phyloP scores from a whole-genome alignment of 2,113 vertebrate species.

The Dolichotis patagonum region DNA sequence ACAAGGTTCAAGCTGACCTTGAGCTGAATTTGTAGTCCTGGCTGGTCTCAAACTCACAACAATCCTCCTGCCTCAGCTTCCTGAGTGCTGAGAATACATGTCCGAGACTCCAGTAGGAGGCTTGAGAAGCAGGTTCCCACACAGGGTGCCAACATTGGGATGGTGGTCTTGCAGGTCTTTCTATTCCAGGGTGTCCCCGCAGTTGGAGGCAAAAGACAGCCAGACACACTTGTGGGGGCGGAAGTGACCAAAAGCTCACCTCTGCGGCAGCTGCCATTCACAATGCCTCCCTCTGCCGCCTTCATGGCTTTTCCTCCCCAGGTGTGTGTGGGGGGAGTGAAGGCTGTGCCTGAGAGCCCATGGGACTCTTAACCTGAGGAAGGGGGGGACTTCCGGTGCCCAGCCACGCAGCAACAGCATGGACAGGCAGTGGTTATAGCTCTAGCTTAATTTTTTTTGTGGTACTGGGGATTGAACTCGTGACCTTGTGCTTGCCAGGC shows the following conservation, averaged over 20 bases:
- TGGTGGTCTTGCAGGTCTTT: background rate
- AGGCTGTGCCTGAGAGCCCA: background rate
- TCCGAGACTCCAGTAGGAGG: background rate
- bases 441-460: background rate
- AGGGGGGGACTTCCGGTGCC: slow-evolving; percentile 32
- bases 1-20: too few relatives aligned
- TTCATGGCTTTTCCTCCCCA: background rate
- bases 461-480: too few relatives aligned
- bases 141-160: background rate
- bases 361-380: slow-evolving; percentile 21
- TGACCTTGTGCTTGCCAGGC: too few relatives aligned
- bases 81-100: too few relatives aligned
- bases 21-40: too few relatives aligned
- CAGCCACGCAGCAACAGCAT: background rate
- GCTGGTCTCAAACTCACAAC: too few relatives aligned
- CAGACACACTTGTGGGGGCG: background rate
- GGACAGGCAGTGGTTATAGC: background rate
- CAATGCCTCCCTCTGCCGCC: background rate
- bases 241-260: background rate
- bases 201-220: background rate
- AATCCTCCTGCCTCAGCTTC: too few relatives aligned
- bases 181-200: background rate
- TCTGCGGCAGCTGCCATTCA: background rate
- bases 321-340: background rate
- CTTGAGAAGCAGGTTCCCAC: fast-evolving